Base-by-base conservation (phyloP, 1,140 invertebrate genomes). In the Saccostrea glomerata region DNA sequence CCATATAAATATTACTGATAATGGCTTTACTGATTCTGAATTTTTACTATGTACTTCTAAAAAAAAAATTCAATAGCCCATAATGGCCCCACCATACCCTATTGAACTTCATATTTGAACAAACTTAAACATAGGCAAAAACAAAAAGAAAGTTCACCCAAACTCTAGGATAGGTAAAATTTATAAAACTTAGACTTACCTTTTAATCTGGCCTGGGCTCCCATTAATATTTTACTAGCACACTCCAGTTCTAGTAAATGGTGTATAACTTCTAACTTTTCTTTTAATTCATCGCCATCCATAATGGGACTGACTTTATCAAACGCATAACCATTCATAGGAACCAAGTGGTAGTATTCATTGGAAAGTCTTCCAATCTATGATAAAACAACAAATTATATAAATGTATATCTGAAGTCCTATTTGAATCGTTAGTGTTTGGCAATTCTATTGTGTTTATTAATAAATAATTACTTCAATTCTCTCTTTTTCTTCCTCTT, bases 271-370 rank as follows among this genome's bases (percentile, higher is more conserved):
- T 92, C 85, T 82, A 93, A 87, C 60, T 95, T 93, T 6, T 92
- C 83, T 47, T 93, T 92, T 12, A 96, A 88, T 36, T 92, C 89
- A 20, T 92, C 85, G 36, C 91, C 88, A 73, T 90, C 91, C 63
- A 93, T 91, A 17, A 96, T 93, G 25, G 95, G 94, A 12, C 85
- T 88, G 0, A 96, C 90, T 88, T 93, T 93, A 77, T 95, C 95
- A 90, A 93, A 94, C 11, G 94, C 92, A 89, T 92, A 96, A 13
- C 95, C 95, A 83, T 92, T 91, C 25, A 94, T 90, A 6, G 95
- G 95, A 84, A 96, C 92, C 7, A 95, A 85, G 73, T 95, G 93
- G 88, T 95, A 96, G 90, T 95, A 96, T 87, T 96, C 94, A 91
- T 95, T 95, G 83, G 95, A 95, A 25, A 95, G 88, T 73, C 95